phyloP scores from a whole-genome alignment of 2,888 invertebrate species.

The Pristionchus exspectatus region DNA sequence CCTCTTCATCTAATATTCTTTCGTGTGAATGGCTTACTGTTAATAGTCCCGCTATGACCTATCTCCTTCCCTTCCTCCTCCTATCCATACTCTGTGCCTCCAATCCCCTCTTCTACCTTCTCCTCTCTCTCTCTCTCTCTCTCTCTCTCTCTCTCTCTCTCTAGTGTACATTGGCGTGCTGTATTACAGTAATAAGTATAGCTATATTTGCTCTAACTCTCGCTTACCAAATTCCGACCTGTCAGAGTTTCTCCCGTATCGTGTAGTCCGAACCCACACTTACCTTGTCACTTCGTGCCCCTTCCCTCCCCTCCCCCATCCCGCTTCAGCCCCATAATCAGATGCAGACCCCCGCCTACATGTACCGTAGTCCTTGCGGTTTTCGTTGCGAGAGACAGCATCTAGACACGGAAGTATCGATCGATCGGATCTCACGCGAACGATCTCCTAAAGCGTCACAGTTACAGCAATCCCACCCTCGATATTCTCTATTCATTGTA shows the following conservation, averaged over 20 bases:
- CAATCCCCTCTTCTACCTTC: neutral
- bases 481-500: slow-evolving; percentile 3
- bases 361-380: slow-evolving; percentile 34
- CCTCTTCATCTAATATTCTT: neutral
- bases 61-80: no score
- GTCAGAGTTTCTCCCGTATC: neutral
- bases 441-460: slow-evolving; percentile 34
- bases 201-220: slow-evolving; percentile 4
- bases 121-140: neutral
- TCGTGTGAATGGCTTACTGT: slow-evolving; percentile 31
- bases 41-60: neutral
- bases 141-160: neutral
- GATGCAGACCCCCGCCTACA: neutral
- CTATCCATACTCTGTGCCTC: neutral
- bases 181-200: slow-evolving; percentile 46
- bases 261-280: neutral
- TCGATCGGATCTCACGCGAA: slow-evolving; percentile 44
- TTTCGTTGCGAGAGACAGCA: slow-evolving; percentile 31
- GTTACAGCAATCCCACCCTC: neutral
- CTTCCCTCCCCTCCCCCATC: neutral
- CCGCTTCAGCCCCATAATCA: slow-evolving; percentile 3
- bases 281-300: neutral
- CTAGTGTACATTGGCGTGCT: slow-evolving; percentile 45
- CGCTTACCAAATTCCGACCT: slow-evolving; percentile 29
- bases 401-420: slow-evolving; percentile 30